phyloP scores from a whole-genome alignment of 2,113 vertebrate species.

The Columba janthina region DNA sequence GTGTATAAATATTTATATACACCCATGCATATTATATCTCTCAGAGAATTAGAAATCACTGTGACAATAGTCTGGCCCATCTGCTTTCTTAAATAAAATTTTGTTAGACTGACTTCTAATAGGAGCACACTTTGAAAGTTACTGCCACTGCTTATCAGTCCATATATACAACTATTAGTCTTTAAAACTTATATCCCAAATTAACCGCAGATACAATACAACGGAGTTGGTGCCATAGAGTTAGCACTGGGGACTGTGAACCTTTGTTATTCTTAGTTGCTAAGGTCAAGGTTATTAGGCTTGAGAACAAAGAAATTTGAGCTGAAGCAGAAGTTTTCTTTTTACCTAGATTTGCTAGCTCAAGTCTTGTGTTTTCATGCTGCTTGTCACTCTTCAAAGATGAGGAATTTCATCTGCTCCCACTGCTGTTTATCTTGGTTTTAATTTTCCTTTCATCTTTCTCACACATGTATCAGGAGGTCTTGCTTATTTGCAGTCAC shows the following conservation, averaged over 20 bases:
- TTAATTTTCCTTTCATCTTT: neutral
- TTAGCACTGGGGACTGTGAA: neutral
- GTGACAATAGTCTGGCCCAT: neutral
- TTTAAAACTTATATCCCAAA: neutral
- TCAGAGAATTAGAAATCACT: neutral
- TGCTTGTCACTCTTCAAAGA: neutral
- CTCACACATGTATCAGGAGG: neutral
- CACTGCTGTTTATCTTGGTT: neutral
- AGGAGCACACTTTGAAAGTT: neutral
- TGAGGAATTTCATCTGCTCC: neutral
- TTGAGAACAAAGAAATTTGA: neutral
- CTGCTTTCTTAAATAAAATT: neutral
- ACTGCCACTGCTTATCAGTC: neutral
- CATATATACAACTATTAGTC: neutral
- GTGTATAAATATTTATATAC: neutral
- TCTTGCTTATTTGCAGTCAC: neutral
- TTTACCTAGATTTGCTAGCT: neutral
- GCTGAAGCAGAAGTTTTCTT: neutral
- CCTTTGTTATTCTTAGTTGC: neutral
- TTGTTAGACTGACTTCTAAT: neutral
- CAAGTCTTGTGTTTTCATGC: neutral
- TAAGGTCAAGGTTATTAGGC: neutral
- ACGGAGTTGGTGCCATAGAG: neutral
- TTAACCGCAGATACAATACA: neutral
- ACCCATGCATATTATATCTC: accelerated